Evolutionary conservation across 2,888 invertebrate species (phyloP).

Genomic region (Dugesia japonica): DNA sequence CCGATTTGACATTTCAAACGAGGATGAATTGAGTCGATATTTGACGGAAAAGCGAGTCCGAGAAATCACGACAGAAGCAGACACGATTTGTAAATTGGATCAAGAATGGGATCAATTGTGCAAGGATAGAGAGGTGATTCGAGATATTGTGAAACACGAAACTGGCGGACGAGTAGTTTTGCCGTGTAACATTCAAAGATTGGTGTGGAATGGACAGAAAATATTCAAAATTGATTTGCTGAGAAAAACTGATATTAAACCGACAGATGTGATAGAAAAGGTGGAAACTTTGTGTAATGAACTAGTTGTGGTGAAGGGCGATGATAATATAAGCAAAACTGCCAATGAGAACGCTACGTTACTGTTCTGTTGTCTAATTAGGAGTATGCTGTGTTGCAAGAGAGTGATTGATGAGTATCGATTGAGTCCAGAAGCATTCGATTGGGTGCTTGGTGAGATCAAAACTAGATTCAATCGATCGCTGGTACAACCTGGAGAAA

Average conservation of each 20-base stretch:
- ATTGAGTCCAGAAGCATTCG: constrained; percentile 83
- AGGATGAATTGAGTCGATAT: constrained; percentile 56
- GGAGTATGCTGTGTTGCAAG: constrained; percentile 84
- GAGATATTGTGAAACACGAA: constrained; percentile 52
- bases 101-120: constrained; percentile 83
- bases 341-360: background rate
- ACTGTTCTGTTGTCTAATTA: constrained; percentile 65
- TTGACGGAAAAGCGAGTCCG: constrained; percentile 84
- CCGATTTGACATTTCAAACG: constrained; percentile 73
- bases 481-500: constrained; percentile 69
- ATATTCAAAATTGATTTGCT: background rate
- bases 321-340: background rate
- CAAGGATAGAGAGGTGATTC: constrained; percentile 67
- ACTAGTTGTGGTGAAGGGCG: background rate
- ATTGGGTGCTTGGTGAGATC: constrained; percentile 98
- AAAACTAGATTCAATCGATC: constrained; percentile 95
- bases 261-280: background rate
- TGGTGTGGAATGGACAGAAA: background rate
- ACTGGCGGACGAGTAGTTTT: background rate
- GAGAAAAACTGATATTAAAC: background rate
- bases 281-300: background rate
- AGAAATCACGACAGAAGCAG: constrained; percentile 76
- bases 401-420: constrained; percentile 87
- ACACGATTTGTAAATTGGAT: constrained; percentile 75
- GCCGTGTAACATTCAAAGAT: background rate